phyloP scores from a whole-genome alignment of 2,888 invertebrate genomes.

The Dinocampus coccinellae region DNA sequence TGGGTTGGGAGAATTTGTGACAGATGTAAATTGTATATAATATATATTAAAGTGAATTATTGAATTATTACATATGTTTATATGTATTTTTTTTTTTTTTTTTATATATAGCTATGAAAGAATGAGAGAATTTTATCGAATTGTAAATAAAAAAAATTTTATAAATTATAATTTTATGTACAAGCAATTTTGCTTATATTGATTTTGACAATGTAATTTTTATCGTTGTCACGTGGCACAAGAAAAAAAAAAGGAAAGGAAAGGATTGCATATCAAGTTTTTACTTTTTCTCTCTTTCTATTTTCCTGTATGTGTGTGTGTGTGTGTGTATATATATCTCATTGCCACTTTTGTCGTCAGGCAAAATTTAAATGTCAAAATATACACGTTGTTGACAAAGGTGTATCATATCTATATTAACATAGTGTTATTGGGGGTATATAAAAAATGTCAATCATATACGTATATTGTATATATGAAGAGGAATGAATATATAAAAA shows the following conservation, averaged over 20 bases:
- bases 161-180: conserved; percentile 1
- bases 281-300: not conserved
- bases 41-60: not conserved
- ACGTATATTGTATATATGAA: not conserved
- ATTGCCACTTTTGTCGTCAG: not conserved
- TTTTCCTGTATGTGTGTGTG: not conserved
- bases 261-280: conserved; percentile 4
- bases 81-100: too few relatives aligned
- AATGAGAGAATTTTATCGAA: not conserved
- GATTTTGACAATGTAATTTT: not conserved
- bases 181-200: not conserved
- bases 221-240: conserved; percentile 27
- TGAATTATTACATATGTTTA: not conserved
- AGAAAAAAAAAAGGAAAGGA: conserved; percentile 26
- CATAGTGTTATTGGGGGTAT: conserved; percentile 58
- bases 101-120: not conserved
- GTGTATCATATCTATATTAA: conserved; percentile 66
- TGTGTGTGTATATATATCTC: too few relatives aligned
- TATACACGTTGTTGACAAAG: conserved; percentile 58
- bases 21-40: not conserved
- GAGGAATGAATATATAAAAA: not conserved
- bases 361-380: conserved; percentile 67
- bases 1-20: not conserved
- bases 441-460: conserved; percentile 58
- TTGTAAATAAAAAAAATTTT: not conserved